Evolutionary conservation across 2,888 invertebrate species (phyloP).

Genomic region (Molorchus minor): DNA sequence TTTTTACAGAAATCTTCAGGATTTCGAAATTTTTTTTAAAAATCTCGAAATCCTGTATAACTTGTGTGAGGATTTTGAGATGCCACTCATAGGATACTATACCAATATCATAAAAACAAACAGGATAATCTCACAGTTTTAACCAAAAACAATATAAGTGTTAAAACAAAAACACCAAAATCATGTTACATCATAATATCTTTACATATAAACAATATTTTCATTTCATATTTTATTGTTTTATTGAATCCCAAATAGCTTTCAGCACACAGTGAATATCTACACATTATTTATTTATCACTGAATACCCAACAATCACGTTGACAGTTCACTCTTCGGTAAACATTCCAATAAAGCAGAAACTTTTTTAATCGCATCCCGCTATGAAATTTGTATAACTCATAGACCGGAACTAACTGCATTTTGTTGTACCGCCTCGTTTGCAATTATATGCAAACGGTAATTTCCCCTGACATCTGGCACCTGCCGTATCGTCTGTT

Average conservation of each 20-base stretch:
- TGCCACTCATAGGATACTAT: no score
- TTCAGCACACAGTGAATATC: no score
- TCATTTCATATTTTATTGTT: background rate
- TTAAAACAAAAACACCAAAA: background rate
- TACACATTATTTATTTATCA: background rate
- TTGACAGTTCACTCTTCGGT: background rate
- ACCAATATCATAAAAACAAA: no score
- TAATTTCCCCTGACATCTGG: conserved; percentile 22
- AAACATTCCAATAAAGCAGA: conserved; percentile 4
- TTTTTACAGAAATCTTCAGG: no score
- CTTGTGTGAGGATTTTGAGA: no score
- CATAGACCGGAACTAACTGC: conserved; percentile 16
- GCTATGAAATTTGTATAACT: background rate
- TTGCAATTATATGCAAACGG: conserved; percentile 9
- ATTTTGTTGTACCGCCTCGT: conserved; percentile 18
- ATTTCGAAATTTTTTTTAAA: no score
- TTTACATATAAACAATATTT: background rate
- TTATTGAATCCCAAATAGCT: no score
- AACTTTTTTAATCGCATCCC: conserved; percentile 2
- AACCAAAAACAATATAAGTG: background rate
- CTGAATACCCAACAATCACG: no score
- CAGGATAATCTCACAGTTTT: no score
- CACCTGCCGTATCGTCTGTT: conserved; percentile 16
- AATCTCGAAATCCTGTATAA: no score
- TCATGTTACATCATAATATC: background rate